These are phyloP conservation scores for Adineta ricciae DNA, from an alignment of 2,888 invertebrate species.

Conservation along the genomic window DNA sequence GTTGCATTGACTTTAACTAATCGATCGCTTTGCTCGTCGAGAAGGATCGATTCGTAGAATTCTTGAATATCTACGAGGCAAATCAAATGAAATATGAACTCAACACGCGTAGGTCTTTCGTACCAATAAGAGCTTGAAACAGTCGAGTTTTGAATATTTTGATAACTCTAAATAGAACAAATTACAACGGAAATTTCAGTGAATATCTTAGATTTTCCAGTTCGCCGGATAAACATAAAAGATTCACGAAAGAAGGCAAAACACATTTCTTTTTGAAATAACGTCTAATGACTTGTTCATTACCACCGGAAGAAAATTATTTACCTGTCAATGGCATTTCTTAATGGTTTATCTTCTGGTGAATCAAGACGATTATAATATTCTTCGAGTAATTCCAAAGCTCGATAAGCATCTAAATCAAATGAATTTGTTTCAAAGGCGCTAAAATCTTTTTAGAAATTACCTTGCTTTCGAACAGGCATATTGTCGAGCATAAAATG, in stretches of 20 bases:
- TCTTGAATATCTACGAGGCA: constrained; percentile 74
- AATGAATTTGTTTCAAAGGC: too few relatives aligned
- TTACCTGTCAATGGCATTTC: constrained; percentile 72
- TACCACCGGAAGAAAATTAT: not conserved
- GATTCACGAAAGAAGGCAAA: not conserved
- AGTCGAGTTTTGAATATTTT: constrained; percentile 92
- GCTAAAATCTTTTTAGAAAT: too few relatives aligned
- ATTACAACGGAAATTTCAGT: not conserved
- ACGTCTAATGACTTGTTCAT: not conserved
- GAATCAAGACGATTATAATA: constrained; percentile 86
- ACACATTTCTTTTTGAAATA: not conserved
- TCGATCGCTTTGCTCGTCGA: constrained; percentile 84
- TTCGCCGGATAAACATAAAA: not conserved
- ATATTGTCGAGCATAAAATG: not conserved
- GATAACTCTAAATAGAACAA: constrained; percentile 63
- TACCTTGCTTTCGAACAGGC: not conserved
- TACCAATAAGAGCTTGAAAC: constrained; percentile 93
- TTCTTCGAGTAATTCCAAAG: constrained; percentile 91
- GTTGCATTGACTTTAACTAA: constrained; percentile 92
- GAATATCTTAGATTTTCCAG: not conserved
- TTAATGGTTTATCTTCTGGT: constrained; percentile 85
- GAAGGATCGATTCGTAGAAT: constrained; percentile 88
- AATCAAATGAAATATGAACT: not conserved
- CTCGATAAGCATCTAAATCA: constrained; percentile 83
- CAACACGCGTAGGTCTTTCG: too few relatives aligned